phyloP scores from a whole-genome alignment of 2,888 invertebrate species.

The Chalcis sispes region DNA sequence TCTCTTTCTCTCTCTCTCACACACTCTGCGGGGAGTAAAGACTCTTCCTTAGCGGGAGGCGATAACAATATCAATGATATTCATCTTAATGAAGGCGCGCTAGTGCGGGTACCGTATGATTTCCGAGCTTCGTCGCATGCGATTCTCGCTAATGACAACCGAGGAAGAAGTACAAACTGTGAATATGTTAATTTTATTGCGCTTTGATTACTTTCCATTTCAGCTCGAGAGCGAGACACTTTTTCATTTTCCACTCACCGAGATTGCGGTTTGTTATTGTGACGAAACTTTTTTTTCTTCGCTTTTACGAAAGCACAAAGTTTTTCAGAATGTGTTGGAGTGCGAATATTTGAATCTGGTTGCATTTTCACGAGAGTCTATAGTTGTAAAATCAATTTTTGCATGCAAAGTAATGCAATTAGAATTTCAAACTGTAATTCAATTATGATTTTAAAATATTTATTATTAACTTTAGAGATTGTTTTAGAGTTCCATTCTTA shows the following conservation, averaged over 20 bases:
- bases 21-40: slow-evolving; percentile 4
- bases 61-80: slow-evolving; percentile 71
- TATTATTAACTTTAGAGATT: too few relatives aligned
- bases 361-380: too few relatives aligned
- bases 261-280: slow-evolving; percentile 1
- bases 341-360: too few relatives aligned
- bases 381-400: too few relatives aligned
- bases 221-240: background rate
- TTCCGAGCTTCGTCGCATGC: slow-evolving; percentile 41
- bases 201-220: slow-evolving; percentile 46
- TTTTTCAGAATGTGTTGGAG: too few relatives aligned
- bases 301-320: too few relatives aligned
- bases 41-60: too few relatives aligned
- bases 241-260: background rate
- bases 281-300: background rate
- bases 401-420: too few relatives aligned
- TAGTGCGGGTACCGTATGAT: slow-evolving; percentile 66
- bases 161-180: background rate
- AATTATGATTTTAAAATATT: too few relatives aligned
- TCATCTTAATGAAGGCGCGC: slow-evolving; percentile 70
- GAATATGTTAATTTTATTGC: slow-evolving; percentile 44
- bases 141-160: slow-evolving; percentile 16
- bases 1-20: background rate
- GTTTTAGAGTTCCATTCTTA: too few relatives aligned
- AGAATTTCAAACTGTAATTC: too few relatives aligned